phyloP scores from a whole-genome alignment of 2,888 invertebrate species.

The Mechanitis mazaeus region DNA sequence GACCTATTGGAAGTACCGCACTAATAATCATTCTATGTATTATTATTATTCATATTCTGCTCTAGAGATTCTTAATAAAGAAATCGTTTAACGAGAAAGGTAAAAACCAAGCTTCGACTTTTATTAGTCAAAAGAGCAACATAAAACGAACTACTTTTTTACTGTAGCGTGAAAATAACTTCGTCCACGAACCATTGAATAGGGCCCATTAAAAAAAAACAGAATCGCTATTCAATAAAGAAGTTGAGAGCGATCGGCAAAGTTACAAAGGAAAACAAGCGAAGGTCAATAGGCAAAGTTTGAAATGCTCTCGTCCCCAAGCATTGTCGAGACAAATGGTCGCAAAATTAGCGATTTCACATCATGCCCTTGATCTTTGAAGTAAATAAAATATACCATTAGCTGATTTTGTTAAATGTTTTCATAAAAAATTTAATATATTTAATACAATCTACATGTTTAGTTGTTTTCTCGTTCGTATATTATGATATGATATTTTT shows the following conservation, averaged over 20 bases:
- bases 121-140: slow-evolving; percentile 1
- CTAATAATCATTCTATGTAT: background rate
- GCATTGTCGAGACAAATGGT: slow-evolving; percentile 32
- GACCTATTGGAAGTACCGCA: too few relatives aligned
- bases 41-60: too few relatives aligned
- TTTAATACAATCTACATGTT: too few relatives aligned
- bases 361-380: slow-evolving; percentile 2
- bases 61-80: too few relatives aligned
- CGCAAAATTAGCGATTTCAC: slow-evolving; percentile 23
- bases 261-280: slow-evolving; percentile 41
- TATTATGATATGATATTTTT: too few relatives aligned
- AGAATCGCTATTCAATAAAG: slow-evolving; percentile 31
- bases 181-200: slow-evolving; percentile 23
- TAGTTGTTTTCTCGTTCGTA: too few relatives aligned
- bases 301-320: slow-evolving; percentile 45
- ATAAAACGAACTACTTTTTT: slow-evolving; percentile 19
- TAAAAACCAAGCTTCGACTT: background rate
- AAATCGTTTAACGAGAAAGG: background rate
- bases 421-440: too few relatives aligned
- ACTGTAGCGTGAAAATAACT: slow-evolving; percentile 24
- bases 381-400: too few relatives aligned
- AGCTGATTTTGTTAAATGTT: too few relatives aligned
- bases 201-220: slow-evolving; percentile 27
- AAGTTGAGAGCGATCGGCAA: slow-evolving; percentile 28
- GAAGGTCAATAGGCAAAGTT: slow-evolving; percentile 54